phyloP scores from a whole-genome alignment of 2,113 vertebrate genomes.

The Rhipidura dahli region DNA sequence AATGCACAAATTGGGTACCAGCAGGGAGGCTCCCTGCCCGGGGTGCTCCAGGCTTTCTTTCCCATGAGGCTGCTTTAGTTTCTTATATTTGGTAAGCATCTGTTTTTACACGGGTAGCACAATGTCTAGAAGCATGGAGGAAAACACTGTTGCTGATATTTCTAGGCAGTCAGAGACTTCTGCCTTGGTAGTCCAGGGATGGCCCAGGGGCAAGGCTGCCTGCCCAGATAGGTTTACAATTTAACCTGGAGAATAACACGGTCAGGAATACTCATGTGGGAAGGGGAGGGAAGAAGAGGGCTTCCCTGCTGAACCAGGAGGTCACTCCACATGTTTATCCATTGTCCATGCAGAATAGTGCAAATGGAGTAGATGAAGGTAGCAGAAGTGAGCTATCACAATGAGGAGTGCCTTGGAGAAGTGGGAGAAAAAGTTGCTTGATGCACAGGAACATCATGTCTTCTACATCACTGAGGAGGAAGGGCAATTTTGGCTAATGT shows the following conservation, averaged over 20 bases:
- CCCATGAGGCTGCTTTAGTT: conserved; percentile 20
- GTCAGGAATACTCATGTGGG: neutral
- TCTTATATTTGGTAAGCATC: neutral
- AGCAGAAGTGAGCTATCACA: neutral
- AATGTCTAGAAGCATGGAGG: neutral
- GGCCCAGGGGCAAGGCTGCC: neutral
- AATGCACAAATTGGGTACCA: conserved; percentile 47
- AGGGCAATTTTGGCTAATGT: neutral
- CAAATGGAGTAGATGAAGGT: neutral
- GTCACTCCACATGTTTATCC: neutral
- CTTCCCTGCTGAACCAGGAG: neutral
- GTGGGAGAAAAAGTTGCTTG: neutral
- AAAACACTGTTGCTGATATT: neutral
- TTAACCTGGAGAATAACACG: neutral
- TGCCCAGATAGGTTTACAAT: neutral
- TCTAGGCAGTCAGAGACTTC: neutral
- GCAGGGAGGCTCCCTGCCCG: conserved; percentile 4
- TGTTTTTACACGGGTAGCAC: neutral
- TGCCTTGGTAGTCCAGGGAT: neutral
- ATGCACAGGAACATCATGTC: neutral
- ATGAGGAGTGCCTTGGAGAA: neutral
- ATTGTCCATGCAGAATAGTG: neutral
- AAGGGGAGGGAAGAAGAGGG: neutral
- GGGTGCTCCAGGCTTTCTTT: neutral
- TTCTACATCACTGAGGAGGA: neutral